Conservation (phyloP, 2,113 vertebrate genomes). For the Numenius arquata region DNA sequence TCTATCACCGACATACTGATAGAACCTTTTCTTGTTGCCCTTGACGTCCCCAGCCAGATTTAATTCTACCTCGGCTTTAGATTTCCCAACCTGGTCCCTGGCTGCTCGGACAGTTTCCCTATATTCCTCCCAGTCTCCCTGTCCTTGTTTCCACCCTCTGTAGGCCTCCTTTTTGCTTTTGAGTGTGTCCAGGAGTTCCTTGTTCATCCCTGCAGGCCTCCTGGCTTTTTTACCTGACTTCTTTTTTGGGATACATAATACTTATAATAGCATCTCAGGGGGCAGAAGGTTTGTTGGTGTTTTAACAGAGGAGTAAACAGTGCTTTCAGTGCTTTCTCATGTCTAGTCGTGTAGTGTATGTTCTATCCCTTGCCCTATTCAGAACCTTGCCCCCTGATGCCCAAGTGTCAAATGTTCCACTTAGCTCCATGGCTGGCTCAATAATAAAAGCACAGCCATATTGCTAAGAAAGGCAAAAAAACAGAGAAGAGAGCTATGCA, state of each 20-base stretch:
- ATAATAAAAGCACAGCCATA: not conserved
- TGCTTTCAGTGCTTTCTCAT: not conserved
- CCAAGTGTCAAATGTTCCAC: slow-evolving; percentile 8
- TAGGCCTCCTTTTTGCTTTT: not conserved
- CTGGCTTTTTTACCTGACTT: not conserved
- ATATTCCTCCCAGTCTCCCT: not conserved
- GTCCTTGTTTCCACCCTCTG: not conserved
- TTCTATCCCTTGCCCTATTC: not conserved
- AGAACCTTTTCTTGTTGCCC: not conserved
- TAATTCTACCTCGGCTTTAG: not conserved
- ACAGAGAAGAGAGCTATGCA: not conserved
- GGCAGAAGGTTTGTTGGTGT: not conserved
- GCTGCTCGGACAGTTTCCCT: not conserved
- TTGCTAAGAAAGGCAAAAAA: slow-evolving; percentile 24
- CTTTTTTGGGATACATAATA: not conserved
- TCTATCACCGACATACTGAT: too few species aligned
- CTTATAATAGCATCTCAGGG: slow-evolving; percentile 6
- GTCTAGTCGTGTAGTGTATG: not conserved
- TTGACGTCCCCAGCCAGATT: not conserved
- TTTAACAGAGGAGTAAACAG: slow-evolving; percentile 31
- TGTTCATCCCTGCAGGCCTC: not conserved
- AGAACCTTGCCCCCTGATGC: not conserved
- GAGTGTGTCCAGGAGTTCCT: not conserved
- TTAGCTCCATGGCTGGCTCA: not conserved
- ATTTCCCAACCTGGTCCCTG: not conserved